A percentile compares a stretch with the other conserved stretches of the same genome.
Conservation (phyloP, 2,113 vertebrate species). For the Bufo gargarizans region DNA sequence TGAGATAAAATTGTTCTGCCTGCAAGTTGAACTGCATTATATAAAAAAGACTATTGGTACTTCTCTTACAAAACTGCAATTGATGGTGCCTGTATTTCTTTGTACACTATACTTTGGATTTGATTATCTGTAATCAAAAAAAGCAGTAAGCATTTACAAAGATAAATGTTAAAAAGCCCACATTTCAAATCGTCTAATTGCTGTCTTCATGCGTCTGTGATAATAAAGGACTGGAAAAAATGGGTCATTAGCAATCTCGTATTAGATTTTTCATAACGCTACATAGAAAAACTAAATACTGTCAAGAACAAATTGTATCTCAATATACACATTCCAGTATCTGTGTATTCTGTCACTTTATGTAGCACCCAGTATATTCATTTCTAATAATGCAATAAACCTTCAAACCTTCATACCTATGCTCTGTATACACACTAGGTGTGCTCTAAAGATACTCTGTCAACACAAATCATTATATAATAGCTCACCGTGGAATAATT, state of each 20-base stretch:
- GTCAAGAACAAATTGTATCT: not conserved
- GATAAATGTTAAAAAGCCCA: not conserved
- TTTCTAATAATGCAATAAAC: too few species aligned
- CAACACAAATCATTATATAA: too few species aligned
- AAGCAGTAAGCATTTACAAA: not conserved
- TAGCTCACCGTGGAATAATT: too few species aligned
- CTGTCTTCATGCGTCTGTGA: not conserved
- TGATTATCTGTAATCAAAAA: constrained; percentile 11
- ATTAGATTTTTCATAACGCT: not conserved
- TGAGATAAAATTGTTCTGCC: not conserved
- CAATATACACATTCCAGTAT: not conserved
- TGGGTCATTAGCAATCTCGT: not conserved
- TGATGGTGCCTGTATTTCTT: not conserved
- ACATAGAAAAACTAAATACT: not conserved
- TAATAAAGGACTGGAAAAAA: not conserved
- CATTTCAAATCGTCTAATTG: not conserved
- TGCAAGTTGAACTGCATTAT: not conserved
- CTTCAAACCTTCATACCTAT: not conserved
- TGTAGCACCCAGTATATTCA: too few species aligned
- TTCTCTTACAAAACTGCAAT: not conserved
- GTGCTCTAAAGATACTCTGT: too few species aligned
- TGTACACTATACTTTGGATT: constrained; percentile 3
- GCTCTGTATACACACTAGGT: too few species aligned
- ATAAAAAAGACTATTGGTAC: constrained; percentile 12
- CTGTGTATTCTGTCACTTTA: not conserved